These are phyloP conservation scores for Bos javanicus DNA, from an alignment of 2,113 vertebrate genomes.

Conservation along the genomic window DNA sequence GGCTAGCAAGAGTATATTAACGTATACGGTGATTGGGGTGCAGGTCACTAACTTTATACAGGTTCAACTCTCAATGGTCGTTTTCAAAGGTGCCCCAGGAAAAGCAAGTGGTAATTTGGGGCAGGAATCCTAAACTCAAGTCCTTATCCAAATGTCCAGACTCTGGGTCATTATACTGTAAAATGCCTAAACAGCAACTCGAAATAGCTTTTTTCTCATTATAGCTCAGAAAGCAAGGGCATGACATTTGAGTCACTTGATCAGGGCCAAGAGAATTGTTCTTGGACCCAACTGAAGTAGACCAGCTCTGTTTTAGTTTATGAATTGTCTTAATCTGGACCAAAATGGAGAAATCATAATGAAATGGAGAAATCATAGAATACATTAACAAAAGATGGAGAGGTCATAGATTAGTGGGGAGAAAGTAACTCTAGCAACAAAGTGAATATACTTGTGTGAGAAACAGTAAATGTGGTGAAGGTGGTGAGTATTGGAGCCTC, in stretches of 20 bases:
- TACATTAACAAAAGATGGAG: background rate
- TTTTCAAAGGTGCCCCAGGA: background rate
- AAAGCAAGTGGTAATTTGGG: background rate
- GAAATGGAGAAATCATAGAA: background rate
- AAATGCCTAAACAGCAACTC: background rate
- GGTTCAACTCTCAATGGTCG: background rate
- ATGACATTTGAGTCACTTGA: background rate
- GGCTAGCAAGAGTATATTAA: background rate
- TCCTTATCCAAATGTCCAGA: background rate
- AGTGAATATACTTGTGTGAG: background rate
- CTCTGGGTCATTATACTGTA: background rate
- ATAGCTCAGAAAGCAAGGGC: background rate
- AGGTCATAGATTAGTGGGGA: background rate
- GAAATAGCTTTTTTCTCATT: background rate
- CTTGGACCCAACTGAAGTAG: background rate
- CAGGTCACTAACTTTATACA: background rate
- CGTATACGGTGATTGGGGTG: background rate
- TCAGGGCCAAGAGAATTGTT: background rate
- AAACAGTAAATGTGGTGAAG: background rate
- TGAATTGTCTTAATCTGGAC: background rate
- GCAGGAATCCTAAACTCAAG: background rate
- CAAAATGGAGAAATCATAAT: background rate
- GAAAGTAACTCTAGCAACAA: background rate
- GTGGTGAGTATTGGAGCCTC: background rate
- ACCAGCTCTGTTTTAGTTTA: background rate